Conservation (phyloP, 2,797 vertebrate genomes). For the Falco novaeseelandiae region DNA sequence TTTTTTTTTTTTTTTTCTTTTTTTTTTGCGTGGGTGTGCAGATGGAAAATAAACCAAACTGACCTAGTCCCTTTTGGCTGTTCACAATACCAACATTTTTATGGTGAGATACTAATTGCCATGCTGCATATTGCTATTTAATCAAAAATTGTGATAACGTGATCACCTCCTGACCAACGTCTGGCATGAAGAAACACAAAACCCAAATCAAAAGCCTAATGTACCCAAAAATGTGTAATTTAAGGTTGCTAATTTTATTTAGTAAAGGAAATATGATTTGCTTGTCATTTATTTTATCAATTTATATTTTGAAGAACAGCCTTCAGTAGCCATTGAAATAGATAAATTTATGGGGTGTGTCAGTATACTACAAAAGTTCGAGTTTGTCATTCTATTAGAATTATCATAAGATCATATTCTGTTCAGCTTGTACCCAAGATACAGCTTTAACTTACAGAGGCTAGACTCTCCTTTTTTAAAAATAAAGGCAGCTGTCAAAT, state of each 20-base stretch:
- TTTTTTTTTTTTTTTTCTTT: not conserved
- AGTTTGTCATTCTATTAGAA: not conserved
- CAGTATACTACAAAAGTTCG: slow-evolving; percentile 8
- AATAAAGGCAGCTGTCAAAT: slow-evolving; percentile 47
- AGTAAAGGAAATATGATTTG: not conserved
- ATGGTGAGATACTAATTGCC: not conserved
- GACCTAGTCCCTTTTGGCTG: not conserved
- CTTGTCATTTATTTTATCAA: not conserved
- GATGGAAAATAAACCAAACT: not conserved
- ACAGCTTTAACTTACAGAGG: not conserved
- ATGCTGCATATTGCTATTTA: not conserved
- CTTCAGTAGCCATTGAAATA: not conserved
- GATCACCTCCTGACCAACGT: not conserved
- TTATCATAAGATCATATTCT: slow-evolving; percentile 1
- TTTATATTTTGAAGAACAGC: not conserved
- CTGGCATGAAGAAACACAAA: not conserved
- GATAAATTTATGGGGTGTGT: not conserved
- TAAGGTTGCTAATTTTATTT: not conserved
- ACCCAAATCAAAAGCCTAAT: not conserved
- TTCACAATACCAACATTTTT: not conserved
- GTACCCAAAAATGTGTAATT: not conserved
- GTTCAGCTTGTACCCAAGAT: slow-evolving; percentile 8
- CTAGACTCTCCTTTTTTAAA: not conserved
- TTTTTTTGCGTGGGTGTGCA: not conserved
- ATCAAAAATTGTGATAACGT: not conserved